Percentiles rank a stretch among this genome's conserved stretches.
Conservation (phyloP, 2,113 vertebrate species). For the Hipposideros armiger region DNA sequence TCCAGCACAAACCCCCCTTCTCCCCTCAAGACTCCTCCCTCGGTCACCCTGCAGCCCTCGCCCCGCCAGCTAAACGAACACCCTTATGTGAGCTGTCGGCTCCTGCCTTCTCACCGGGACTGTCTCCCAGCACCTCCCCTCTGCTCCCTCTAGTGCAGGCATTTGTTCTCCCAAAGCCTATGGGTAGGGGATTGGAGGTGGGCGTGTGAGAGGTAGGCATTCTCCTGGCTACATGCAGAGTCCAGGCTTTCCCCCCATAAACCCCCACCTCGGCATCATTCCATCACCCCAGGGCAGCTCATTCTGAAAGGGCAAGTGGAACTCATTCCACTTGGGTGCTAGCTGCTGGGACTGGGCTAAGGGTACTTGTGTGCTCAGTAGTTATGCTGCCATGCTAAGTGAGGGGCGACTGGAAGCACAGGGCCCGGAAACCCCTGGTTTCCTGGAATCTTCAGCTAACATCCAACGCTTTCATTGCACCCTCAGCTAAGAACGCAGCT, state of each 20-base stretch:
- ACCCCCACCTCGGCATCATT: not conserved
- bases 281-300: not conserved
- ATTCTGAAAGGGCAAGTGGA: no score
- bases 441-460: not conserved
- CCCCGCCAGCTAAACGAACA: no score
- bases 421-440: accelerated
- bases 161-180: not conserved
- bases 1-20: accelerated
- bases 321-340: no score
- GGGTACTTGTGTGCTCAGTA: accelerated
- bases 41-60: no score
- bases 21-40: no score
- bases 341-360: not conserved
- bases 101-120: not conserved
- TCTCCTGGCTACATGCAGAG: not conserved
- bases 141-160: not conserved
- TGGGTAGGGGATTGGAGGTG: no score
- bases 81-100: no score
- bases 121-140: no score
- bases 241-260: not conserved
- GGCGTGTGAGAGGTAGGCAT: no score
- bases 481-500: no score
- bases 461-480: accelerated
- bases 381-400: accelerated
- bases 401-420: no score